These are phyloP conservation scores for Alethe castanea DNA, from an alignment of 2,113 vertebrate species.

Conservation along the genomic window DNA sequence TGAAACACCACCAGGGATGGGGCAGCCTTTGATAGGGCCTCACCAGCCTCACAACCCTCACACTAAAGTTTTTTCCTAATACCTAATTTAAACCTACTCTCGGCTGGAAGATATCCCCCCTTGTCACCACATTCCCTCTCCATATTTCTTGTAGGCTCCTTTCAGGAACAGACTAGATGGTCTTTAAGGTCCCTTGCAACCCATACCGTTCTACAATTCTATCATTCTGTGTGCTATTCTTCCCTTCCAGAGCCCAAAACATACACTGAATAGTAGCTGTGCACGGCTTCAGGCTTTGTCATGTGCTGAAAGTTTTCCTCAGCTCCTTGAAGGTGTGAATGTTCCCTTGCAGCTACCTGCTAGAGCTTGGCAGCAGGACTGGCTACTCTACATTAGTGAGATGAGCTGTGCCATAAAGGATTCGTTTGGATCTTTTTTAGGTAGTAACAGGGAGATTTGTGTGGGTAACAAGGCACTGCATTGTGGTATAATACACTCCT, in stretches of 20 bases:
- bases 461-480: neutral
- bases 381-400: neutral
- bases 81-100: neutral
- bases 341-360: neutral
- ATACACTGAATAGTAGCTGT: neutral
- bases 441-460: neutral
- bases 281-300: neutral
- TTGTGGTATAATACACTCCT: neutral
- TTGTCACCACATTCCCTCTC: too few species aligned
- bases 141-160: neutral
- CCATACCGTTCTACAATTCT: neutral
- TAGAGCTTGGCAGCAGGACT: neutral
- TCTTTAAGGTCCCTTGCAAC: neutral
- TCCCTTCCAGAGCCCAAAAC: neutral
- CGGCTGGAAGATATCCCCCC: neutral
- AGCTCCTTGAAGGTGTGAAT: neutral
- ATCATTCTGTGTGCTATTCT: accelerated
- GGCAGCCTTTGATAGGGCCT: neutral
- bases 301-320: neutral
- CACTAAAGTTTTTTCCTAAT: neutral
- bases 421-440: neutral
- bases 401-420: neutral
- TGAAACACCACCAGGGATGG: too few species aligned
- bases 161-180: neutral
- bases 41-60: neutral